Evolutionary conservation across 2,113 vertebrate species (phyloP).

Genomic region (Forbesichthys agassizii): DNA sequence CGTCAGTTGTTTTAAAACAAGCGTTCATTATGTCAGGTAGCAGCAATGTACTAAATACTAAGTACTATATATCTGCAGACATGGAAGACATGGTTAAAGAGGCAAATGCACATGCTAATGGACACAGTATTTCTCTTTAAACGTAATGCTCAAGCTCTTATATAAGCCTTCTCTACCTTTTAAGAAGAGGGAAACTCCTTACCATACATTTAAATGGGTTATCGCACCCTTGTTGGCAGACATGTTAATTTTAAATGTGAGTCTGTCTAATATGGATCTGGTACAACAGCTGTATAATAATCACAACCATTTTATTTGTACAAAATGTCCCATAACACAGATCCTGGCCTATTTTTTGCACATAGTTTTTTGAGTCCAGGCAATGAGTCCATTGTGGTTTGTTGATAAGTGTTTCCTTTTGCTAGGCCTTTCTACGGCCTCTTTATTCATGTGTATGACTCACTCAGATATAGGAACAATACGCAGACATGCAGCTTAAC

Average conservation of each 20-base stretch:
- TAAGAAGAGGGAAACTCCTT: conserved; percentile 14
- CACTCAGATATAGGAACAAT: conserved; percentile 13
- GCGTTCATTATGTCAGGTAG: conserved; percentile 38
- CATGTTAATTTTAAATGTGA: too few species aligned
- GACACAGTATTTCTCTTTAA: conserved; percentile 44
- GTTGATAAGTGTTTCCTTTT: conserved; percentile 16
- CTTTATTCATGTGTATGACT: too few species aligned
- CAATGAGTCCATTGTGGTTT: not conserved
- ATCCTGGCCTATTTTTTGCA: not conserved
- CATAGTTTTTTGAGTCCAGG: conserved; percentile 11
- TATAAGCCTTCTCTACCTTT: conserved; percentile 10
- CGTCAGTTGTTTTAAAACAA: conserved; percentile 16
- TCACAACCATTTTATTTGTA: not conserved
- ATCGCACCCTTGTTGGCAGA: too few species aligned
- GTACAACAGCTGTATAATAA: conserved; percentile 8
- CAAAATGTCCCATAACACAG: not conserved
- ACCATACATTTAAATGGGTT: conserved; percentile 21
- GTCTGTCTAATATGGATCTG: not conserved
- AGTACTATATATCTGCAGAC: conserved; percentile 25
- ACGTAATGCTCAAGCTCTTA: conserved; percentile 57
- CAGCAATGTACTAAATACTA: conserved; percentile 2
- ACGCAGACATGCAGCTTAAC: conserved; percentile 8
- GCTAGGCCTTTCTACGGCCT: not conserved
- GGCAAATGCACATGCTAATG: conserved; percentile 62
- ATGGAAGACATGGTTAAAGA: conserved; percentile 7